These are phyloP conservation scores for Rhinichthys klamathensis DNA, from an alignment of 2,113 vertebrate genomes.

Conservation along the genomic window DNA sequence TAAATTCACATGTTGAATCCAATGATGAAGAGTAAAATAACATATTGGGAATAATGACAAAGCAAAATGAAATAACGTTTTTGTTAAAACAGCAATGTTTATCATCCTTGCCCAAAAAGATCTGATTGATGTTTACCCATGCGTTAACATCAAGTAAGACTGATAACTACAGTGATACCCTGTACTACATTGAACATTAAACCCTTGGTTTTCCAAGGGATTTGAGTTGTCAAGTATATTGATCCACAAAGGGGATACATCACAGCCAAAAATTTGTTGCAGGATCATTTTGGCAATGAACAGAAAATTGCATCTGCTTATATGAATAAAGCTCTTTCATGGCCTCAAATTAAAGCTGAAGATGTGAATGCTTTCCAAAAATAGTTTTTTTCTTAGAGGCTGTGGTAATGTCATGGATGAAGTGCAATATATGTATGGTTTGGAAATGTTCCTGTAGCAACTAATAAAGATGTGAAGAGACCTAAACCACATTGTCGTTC, in stretches of 20 bases:
- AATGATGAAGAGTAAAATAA: background rate
- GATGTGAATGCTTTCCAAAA: conserved; percentile 14
- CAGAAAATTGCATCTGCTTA: conserved; percentile 33
- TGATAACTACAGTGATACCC: too few species aligned
- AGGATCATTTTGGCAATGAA: conserved; percentile 44
- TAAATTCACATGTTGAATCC: background rate
- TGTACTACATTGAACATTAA: too few species aligned
- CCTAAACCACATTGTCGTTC: background rate
- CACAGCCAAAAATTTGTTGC: conserved; percentile 14
- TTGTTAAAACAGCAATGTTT: conserved; percentile 12
- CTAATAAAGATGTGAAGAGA: background rate
- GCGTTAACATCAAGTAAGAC: too few species aligned
- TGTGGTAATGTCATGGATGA: conserved; percentile 42
- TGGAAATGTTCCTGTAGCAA: background rate
- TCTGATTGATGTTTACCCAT: background rate
- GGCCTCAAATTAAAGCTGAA: conserved; percentile 1
- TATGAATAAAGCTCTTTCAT: conserved; percentile 45
- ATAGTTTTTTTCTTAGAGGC: conserved; percentile 4
- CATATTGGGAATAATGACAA: background rate
- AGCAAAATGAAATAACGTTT: conserved; percentile 40
- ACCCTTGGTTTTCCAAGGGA: too few species aligned
- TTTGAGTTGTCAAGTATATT: conserved; percentile 45
- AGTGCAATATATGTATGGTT: too few species aligned
- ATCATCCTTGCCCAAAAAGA: conserved; percentile 20
- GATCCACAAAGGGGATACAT: background rate